phyloP scores from a whole-genome alignment of 2,113 vertebrate species.

The Rhabdomys dilectus region DNA sequence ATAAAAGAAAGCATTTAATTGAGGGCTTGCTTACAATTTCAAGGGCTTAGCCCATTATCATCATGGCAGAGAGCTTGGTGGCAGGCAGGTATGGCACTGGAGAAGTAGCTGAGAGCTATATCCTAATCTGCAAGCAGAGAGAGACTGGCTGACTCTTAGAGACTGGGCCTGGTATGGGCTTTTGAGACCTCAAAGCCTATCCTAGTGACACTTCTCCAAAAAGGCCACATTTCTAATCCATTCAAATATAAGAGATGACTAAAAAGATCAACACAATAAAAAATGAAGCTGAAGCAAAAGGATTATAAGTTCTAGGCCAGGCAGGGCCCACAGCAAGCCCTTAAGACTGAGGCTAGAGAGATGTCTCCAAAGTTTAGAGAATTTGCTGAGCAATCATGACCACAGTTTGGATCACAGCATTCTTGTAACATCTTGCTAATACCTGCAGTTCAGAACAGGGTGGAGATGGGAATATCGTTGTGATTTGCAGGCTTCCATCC shows the following conservation, averaged over 20 bases:
- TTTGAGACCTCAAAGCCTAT: not conserved
- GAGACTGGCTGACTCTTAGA: not conserved
- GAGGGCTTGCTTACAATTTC: not conserved
- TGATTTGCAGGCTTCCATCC: too few species aligned
- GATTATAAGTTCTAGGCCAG: not conserved
- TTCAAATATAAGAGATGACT: not conserved
- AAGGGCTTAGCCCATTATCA: not conserved
- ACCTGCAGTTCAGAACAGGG: not conserved
- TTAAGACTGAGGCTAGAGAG: not conserved
- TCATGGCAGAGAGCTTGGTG: not conserved
- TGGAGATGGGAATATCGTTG: not conserved
- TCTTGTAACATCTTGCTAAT: not conserved
- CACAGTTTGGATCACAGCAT: not conserved
- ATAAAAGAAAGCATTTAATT: not conserved
- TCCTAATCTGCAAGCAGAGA: not conserved
- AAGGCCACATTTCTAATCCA: not conserved
- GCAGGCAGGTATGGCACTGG: not conserved
- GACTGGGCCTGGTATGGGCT: not conserved
- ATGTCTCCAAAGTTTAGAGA: not conserved
- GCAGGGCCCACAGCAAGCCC: not conserved
- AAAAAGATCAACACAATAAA: not conserved
- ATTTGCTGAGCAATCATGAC: not conserved
- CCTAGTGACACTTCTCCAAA: not conserved
- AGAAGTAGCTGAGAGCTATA: not conserved
- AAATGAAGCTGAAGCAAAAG: not conserved